Conservation (phyloP, 2,888 invertebrate genomes). For the Lasioglossum pauxillum region DNA sequence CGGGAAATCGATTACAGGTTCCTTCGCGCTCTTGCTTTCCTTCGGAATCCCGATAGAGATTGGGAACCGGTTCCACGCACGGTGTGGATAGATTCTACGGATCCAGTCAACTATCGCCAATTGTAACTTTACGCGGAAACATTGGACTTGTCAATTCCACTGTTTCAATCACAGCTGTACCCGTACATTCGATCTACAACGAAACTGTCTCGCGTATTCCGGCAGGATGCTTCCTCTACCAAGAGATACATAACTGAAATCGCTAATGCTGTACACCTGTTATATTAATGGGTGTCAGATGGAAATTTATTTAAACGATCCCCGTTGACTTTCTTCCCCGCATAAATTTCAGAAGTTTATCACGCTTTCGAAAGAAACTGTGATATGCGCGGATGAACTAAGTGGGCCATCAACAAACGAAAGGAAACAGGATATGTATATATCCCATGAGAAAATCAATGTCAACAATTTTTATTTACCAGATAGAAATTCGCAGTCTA, state of each 20-base stretch:
- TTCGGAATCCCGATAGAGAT: slow-evolving; percentile 47
- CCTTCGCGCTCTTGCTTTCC: slow-evolving; percentile 66
- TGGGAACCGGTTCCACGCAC: slow-evolving; percentile 60
- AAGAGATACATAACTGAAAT: slow-evolving; percentile 8
- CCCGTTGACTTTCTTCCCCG: background rate
- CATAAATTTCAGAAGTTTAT: slow-evolving; percentile 3
- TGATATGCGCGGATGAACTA: background rate
- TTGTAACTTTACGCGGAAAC: slow-evolving; percentile 20
- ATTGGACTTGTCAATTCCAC: background rate
- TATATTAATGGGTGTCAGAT: background rate
- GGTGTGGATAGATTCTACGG: slow-evolving; percentile 13
- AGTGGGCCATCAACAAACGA: background rate
- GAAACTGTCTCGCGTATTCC: slow-evolving; percentile 8
- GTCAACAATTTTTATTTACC: no score
- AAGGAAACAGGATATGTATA: background rate
- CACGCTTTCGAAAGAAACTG: background rate
- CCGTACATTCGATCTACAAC: slow-evolving; percentile 11
- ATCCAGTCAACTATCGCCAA: background rate
- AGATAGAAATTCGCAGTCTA: no score
- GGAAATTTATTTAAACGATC: slow-evolving; percentile 28
- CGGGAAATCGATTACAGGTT: slow-evolving; percentile 54
- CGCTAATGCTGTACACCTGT: slow-evolving; percentile 17
- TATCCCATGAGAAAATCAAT: no score
- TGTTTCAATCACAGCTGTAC: background rate
- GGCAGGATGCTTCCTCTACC: slow-evolving; percentile 19